Conservation (phyloP, 1,140 invertebrate genomes). For the Phthorimaea operculella region DNA sequence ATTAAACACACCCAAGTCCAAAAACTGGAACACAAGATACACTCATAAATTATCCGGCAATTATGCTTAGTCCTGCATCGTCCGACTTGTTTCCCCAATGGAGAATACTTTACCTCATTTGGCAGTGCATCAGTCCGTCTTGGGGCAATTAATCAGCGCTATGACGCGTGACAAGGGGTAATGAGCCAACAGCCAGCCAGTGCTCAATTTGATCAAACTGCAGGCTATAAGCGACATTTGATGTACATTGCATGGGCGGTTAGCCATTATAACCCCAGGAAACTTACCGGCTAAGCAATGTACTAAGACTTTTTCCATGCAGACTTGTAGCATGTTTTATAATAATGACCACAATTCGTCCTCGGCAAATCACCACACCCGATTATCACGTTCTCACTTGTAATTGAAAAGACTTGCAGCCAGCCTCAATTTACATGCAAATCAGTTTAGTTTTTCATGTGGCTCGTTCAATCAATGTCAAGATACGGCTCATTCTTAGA, state of each 20-base stretch:
- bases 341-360: no score
- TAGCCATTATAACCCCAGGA: no score
- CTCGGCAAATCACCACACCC: neutral
- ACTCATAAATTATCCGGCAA: neutral
- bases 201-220: neutral
- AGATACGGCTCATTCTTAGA: no score
- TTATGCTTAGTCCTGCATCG: neutral
- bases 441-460: no score
- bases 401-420: neutral
- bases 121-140: constrained; percentile 31
- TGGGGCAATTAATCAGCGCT: constrained; percentile 42
- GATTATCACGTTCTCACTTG: neutral
- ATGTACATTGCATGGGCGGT: no score
- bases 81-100: neutral
- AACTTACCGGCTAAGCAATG: no score
- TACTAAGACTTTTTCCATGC: neutral
- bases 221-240: no score
- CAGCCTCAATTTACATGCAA: neutral
- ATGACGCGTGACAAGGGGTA: constrained; percentile 52
- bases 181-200: constrained; percentile 23
- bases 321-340: neutral
- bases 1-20: no score
- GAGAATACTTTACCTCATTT: constrained; percentile 22
- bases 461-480: no score
- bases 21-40: neutral